A percentile compares a stretch with the other conserved stretches of the same genome.
phyloP scores from a whole-genome alignment of 2,113 vertebrate species.

The Microtus richardsoni region DNA sequence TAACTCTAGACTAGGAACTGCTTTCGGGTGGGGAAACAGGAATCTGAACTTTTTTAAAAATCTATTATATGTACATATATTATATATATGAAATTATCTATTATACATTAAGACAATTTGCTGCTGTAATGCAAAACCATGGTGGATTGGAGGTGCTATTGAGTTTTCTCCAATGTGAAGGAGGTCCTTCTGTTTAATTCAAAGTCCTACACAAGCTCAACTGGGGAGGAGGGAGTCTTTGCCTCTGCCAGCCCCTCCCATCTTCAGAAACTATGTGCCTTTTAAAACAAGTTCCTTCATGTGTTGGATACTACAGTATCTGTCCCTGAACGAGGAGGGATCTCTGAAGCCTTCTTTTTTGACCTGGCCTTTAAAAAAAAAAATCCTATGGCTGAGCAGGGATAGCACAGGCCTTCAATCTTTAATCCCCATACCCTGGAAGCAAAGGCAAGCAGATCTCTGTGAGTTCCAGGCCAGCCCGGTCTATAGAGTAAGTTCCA shows the following conservation, averaged over 20 bases:
- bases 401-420: background rate
- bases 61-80: no score
- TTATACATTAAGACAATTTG: slow-evolving; percentile 81
- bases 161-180: slow-evolving; percentile 65
- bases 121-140: slow-evolving; percentile 86
- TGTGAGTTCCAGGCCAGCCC: background rate
- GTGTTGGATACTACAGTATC: slow-evolving; percentile 32
- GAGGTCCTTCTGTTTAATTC: slow-evolving; percentile 66
- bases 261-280: slow-evolving; percentile 5
- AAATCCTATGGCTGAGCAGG: background rate
- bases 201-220: slow-evolving; percentile 70
- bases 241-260: slow-evolving; percentile 1
- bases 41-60: slow-evolving; percentile 67
- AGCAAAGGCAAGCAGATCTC: background rate
- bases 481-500: background rate
- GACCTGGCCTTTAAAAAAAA: background rate
- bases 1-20: slow-evolving; percentile 84
- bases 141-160: slow-evolving; percentile 81
- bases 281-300: slow-evolving; percentile 60
- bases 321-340: slow-evolving; percentile 46
- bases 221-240: background rate
- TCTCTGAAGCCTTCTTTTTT: slow-evolving; percentile 56
- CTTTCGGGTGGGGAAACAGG: slow-evolving; percentile 73
- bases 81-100: slow-evolving; percentile 79
- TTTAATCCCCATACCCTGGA: background rate